Base-by-base conservation (phyloP, 2,888 invertebrate species). In the Iselma pallidipennis region DNA sequence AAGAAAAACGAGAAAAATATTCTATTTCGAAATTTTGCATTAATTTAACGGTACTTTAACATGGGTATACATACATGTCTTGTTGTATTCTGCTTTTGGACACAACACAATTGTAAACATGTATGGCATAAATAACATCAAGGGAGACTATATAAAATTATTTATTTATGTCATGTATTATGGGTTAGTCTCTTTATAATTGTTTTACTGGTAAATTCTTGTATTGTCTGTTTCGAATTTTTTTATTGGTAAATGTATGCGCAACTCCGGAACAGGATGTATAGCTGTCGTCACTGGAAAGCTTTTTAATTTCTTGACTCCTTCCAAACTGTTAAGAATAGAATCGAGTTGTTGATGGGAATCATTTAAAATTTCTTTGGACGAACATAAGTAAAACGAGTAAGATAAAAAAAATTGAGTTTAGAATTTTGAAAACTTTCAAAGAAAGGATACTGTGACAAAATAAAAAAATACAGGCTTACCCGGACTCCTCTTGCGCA, bases 121-220 rank as follows among this genome's bases (percentile, higher is more conserved):
- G 10, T n/a, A 26, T n/a, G 7, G 26, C 28, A 26, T 25, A 50
- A 21, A 3, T 10, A 28, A 12, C 3, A 14, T n/a, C n/a, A n/a
- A n/a, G n/a, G n/a, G 5, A 12, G 31, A 49, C 28, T 52, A 53
- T 53, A 29, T 16, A 58, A 45, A 42, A 59, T 57, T 67, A 59
- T 51, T 55, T 57, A 69, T 69, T 63, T 68, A 45, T 33, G 28
- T 45, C 71, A 61, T 63, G 67, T 67, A 68, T 71, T 69, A 50
- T 71, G 62, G 69, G 71, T 68, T 68, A 69, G 45, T 55, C 23
- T 57, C 61, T 59, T 55, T 37, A 58, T 64, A 37, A 64, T 66
- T 68, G 62, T 66, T 65, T 65, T 67, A 49, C 65, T 61, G 57
- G 49, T 61, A 53, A 57, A 57, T 56, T 60, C 48, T 53, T 48